These are phyloP conservation scores for Halcyon smyrnensis DNA, from an alignment of 2,797 vertebrate species.

Conservation along the genomic window DNA sequence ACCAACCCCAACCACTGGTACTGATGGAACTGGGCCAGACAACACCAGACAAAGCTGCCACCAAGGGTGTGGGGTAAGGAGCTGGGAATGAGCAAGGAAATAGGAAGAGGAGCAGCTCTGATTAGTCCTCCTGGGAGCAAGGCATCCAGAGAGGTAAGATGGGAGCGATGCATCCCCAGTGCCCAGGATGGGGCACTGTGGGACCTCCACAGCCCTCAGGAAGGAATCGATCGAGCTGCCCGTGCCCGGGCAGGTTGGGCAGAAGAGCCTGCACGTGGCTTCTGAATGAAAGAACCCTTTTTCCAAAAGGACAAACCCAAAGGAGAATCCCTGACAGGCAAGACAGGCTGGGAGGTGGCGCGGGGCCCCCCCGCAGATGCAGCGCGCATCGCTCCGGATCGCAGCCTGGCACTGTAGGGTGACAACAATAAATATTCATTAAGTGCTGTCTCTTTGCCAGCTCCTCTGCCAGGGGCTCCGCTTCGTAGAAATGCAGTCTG, in stretches of 20 bases:
- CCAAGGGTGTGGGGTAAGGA: background rate
- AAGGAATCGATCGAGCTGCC: background rate
- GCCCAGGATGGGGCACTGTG: rapidly evolving
- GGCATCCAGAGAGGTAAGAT: background rate
- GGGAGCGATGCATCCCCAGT: rapidly evolving
- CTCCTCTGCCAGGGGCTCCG: background rate
- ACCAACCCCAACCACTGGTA: background rate
- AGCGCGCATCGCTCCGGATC: background rate
- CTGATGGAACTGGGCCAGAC: background rate
- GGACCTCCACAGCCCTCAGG: background rate
- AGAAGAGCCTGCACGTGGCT: background rate
- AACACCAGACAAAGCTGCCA: background rate
- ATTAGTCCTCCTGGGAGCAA: background rate
- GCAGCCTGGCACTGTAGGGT: slow-evolving; percentile 52
- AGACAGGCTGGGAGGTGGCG: rapidly evolving
- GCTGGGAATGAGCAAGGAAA: background rate
- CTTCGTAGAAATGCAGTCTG: background rate
- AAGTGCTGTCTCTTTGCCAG: background rate
- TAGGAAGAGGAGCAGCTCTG: background rate
- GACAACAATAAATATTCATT: slow-evolving; percentile 32
- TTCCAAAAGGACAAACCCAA: background rate
- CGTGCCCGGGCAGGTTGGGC: rapidly evolving
- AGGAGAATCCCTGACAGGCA: background rate
- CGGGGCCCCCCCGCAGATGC: background rate
- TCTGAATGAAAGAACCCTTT: background rate